Conservation (phyloP, 64 coral and sea anemone genomes). For the Orbicella faveolata region DNA sequence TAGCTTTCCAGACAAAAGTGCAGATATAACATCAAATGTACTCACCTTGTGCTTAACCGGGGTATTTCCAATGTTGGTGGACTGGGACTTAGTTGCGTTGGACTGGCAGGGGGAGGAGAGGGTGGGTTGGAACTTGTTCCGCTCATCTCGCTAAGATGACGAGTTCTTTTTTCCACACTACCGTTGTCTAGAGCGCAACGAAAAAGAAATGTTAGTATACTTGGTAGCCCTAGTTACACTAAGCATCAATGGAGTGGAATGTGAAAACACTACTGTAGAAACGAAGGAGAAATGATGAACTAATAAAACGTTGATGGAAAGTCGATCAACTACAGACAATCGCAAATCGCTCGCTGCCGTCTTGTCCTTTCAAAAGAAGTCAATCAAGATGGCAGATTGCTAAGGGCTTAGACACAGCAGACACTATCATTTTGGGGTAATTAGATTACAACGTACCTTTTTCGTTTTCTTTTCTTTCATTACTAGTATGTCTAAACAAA, state of each 20-base stretch:
- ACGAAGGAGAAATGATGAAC: no score
- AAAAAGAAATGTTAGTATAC: background rate
- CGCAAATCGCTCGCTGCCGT: no score
- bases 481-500: conserved; percentile 6
- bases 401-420: no score
- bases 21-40: background rate
- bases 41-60: conserved; percentile 6
- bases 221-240: background rate
- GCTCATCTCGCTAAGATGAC: background rate
- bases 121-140: background rate
- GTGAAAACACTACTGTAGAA: background rate
- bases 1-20: background rate
- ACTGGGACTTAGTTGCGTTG: background rate
- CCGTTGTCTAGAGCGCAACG: background rate
- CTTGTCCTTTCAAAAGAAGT: no score
- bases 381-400: no score
- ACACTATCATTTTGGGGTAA: background rate
- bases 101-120: background rate
- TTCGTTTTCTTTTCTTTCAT: background rate
- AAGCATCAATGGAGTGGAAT: background rate
- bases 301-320: no score
- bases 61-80: background rate
- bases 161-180: background rate
- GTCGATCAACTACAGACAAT: no score
- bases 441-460: background rate